These are phyloP conservation scores for Heliconius erato DNA, from an alignment of 2,888 invertebrate species.

Conservation along the genomic window DNA sequence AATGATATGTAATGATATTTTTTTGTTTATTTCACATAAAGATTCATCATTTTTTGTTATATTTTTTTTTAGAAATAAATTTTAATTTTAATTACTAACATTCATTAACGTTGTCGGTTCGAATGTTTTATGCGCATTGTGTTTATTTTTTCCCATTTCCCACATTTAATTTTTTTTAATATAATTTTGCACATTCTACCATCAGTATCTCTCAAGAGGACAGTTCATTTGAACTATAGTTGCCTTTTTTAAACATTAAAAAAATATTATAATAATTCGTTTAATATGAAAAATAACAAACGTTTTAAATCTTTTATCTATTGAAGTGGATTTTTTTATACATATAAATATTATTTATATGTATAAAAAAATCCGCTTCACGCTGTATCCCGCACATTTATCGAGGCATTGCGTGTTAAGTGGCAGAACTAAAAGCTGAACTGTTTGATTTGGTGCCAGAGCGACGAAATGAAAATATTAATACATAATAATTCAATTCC, in stretches of 20 bases:
- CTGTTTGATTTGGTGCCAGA: too few relatives aligned
- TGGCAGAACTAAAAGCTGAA: too few relatives aligned
- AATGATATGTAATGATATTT: neutral
- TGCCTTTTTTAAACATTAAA: neutral
- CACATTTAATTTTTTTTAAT: neutral
- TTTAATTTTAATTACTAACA: constrained; percentile 12
- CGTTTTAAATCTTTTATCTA: neutral
- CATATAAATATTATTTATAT: too few relatives aligned
- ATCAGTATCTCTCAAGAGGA: too few relatives aligned
- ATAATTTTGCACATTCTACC: neutral
- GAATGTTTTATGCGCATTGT: constrained; percentile 28
- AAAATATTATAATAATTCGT: neutral
- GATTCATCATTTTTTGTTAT: neutral
- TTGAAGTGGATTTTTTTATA: too few relatives aligned
- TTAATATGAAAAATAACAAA: neutral
- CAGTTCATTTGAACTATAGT: too few relatives aligned
- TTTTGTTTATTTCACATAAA: neutral
- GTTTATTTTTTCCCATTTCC: constrained; percentile 27
- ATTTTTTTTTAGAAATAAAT: neutral
- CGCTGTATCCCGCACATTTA: too few relatives aligned
- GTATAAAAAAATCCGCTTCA: too few relatives aligned
- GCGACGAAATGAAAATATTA: too few relatives aligned
- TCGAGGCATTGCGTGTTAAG: too few relatives aligned
- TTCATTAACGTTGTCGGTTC: constrained; percentile 5
- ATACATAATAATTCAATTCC: too few relatives aligned